Percentiles rank a stretch among this genome's conserved stretches.
phyloP scores from a whole-genome alignment of 2,113 vertebrate genomes.

The Neodon shergylaensis region DNA sequence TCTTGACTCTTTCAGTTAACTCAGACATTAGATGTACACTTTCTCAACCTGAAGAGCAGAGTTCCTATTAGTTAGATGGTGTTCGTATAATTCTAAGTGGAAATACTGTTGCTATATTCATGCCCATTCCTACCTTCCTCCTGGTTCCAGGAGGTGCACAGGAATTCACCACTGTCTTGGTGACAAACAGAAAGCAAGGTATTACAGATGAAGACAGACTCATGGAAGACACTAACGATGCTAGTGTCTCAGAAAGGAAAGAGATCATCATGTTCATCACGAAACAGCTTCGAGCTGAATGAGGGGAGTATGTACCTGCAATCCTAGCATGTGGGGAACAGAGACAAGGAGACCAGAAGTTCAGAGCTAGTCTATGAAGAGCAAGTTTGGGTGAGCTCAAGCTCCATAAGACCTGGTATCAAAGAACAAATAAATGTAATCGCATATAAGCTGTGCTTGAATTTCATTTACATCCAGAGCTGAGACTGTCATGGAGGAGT shows the following conservation, averaged over 20 bases:
- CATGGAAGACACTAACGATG: background rate
- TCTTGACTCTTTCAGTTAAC: background rate
- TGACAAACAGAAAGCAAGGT: background rate
- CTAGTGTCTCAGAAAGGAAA: background rate
- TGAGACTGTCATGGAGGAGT: background rate
- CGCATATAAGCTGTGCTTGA: too few relatives aligned
- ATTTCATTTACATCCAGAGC: background rate
- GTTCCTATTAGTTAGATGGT: background rate
- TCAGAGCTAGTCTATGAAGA: background rate
- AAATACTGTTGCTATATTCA: background rate
- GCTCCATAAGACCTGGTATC: too few relatives aligned
- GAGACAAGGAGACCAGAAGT: background rate
- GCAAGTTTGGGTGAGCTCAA: background rate
- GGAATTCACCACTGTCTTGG: background rate
- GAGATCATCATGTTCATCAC: background rate
- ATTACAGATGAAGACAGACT: background rate
- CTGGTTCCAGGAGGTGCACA: background rate
- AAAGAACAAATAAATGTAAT: too few relatives aligned
- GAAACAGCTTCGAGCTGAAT: background rate
- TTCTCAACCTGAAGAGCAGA: constrained; percentile 30
- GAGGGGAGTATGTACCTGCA: background rate
- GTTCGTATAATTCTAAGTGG: background rate
- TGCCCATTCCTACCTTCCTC: background rate
- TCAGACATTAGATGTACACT: background rate
- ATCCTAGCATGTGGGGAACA: background rate